Evolutionary conservation across 2,113 vertebrate genomes (phyloP), one percentile per base, ranked within the genome.

Genomic region (Brachyhypopomus gauderio): DNA sequence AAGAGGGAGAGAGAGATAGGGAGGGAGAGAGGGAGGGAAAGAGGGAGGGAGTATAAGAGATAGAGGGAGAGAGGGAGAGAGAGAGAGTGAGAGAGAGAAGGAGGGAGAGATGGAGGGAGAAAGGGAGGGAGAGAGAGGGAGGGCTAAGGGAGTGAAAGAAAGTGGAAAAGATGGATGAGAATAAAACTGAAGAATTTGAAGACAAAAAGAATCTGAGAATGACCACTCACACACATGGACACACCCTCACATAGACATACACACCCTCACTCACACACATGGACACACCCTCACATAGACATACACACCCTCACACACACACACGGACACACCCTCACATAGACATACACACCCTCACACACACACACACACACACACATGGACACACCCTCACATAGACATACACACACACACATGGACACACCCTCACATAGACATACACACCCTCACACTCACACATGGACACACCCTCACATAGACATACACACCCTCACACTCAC

Each of bases 1-100:
- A 89, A 93, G 91, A n/a, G 93, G 93, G 94, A 52, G 80, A 83
- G 84, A 93, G 93, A 95, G 91, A 95, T 93, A 92, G 91, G 92
- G 45, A 90, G 90, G 90, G 91, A 36, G 80, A 76, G 82, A 91
- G 92, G 95, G 92, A 94, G 93, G n/a, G n/a, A n/a, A n/a, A n/a
- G n/a, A n/a, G n/a, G n/a, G n/a, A n/a, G n/a, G n/a, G n/a, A n/a
- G n/a, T n/a, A n/a, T n/a, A n/a, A n/a, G n/a, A n/a, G n/a, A n/a
- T n/a, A 92, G 91, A 79, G 25, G 17, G 36, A 70, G 63, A 60
- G 48, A 85, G 62, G 17, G 16, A 30, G 25, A 64, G 62, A 64
- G 17, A 30, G 23, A 30, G 62, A 30, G 25, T 25, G 8, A 14
- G 60, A 27, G 7, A 25, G 23, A 63, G 62, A 30, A 27, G 7